Evolutionary conservation across 2,797 vertebrate genomes (phyloP).

Genomic region (Rallus crepitans): DNA sequence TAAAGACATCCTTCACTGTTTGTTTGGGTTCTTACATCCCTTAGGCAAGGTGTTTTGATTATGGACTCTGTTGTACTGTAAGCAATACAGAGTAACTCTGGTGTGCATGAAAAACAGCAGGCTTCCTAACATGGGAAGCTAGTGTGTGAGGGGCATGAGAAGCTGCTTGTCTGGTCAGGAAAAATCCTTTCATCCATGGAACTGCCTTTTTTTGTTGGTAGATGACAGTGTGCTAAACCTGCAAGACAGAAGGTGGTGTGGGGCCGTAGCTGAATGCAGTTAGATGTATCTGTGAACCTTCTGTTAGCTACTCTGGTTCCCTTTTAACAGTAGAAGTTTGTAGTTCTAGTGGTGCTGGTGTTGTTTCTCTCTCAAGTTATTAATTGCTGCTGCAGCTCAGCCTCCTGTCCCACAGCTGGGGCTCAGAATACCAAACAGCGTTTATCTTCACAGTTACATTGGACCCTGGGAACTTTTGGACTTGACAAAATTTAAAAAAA

Average conservation of each 20-base stretch:
- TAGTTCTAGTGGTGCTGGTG: background rate
- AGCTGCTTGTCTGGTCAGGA: background rate
- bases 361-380: background rate
- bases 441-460: rapidly evolving
- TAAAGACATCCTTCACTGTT: background rate
- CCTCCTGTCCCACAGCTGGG: background rate
- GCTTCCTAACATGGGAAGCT: background rate
- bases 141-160: background rate
- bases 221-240: background rate
- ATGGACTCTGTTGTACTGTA: background rate
- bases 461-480: background rate
- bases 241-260: background rate
- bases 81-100: background rate
- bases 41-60: background rate
- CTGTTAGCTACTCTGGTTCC: background rate
- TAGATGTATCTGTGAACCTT: background rate
- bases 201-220: background rate
- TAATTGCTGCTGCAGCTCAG: background rate
- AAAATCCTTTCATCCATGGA: background rate
- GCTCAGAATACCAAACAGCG: background rate
- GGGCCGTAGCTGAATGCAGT: background rate
- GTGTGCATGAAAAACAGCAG: background rate
- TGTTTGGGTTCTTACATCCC: rapidly evolving
- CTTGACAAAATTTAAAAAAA: background rate
- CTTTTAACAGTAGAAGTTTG: background rate